Evolutionary conservation across 2,113 vertebrate genomes (phyloP).

Genomic region (cat (Felis catus)): DNA sequence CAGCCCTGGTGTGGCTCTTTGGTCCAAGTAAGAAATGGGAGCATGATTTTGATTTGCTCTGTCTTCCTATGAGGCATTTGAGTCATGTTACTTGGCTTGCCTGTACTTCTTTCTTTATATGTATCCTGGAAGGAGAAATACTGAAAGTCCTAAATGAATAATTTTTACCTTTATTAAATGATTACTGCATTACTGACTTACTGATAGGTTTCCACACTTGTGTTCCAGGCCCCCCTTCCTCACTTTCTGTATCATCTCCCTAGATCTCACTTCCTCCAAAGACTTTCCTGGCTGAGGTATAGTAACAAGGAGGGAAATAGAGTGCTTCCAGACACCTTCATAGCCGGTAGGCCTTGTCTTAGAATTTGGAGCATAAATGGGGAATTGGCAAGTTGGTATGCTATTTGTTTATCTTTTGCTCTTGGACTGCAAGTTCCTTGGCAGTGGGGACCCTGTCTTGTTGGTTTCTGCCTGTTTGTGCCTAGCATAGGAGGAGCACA

Average conservation of each 20-base stretch:
- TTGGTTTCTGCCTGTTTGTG: neutral
- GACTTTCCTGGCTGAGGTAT: neutral
- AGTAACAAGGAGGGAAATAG: neutral
- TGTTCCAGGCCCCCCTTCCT: neutral
- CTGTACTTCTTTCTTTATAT: neutral
- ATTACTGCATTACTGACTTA: neutral
- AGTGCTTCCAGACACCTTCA: neutral
- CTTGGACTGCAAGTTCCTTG: conserved; percentile 7
- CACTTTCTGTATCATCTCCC: neutral
- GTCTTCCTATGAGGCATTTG: neutral
- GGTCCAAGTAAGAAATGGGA: neutral
- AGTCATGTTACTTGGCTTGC: neutral
- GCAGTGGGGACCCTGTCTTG: neutral
- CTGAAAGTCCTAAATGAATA: conserved; percentile 20
- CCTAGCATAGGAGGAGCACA: neutral
- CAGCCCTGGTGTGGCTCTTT: neutral
- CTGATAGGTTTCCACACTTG: neutral
- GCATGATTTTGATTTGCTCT: neutral
- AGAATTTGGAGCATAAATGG: conserved; percentile 11
- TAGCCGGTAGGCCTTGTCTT: neutral
- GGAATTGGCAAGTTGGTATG: neutral
- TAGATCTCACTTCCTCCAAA: neutral
- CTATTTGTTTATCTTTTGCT: conserved; percentile 27
- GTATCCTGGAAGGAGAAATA: conserved; percentile 29
- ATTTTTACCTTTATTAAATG: neutral